Evolutionary conservation across 2,797 vertebrate species (phyloP).

Genomic region (Pangasius macronema): DNA sequence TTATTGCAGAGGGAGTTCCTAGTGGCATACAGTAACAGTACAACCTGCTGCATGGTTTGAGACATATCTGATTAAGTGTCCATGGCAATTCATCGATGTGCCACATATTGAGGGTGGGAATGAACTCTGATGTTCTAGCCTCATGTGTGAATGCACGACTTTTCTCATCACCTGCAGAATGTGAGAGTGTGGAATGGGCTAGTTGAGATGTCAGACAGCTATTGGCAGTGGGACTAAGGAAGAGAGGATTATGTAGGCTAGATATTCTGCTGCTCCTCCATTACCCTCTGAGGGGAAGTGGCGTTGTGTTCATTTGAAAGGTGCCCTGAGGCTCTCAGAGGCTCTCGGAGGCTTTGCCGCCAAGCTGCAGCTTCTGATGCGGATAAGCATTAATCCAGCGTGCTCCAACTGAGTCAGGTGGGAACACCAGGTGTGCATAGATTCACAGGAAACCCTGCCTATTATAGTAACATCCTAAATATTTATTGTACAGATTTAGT

Average conservation of each 20-base stretch:
- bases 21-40: background rate
- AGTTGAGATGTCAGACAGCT: constrained; percentile 29
- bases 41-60: background rate
- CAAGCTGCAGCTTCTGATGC: constrained; percentile 52
- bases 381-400: constrained; percentile 56
- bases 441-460: background rate
- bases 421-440: constrained; percentile 31
- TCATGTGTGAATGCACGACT: background rate
- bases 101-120: background rate
- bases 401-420: constrained; percentile 46
- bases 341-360: constrained; percentile 43
- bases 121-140: background rate
- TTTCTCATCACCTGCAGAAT: constrained; percentile 11
- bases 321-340: constrained; percentile 37
- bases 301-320: constrained; percentile 45
- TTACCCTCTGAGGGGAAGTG: constrained; percentile 42
- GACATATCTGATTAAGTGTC: constrained; percentile 10
- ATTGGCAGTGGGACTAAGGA: constrained; percentile 23
- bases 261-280: constrained; percentile 32
- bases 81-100: background rate
- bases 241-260: constrained; percentile 34
- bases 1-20: background rate
- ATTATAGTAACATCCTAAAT: background rate
- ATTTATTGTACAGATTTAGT: constrained; percentile 33
- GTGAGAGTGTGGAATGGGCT: constrained; percentile 8